Evolutionary conservation across 92 coral and sea anemone species (phyloP).

Genomic region (Heliopora coerulea): DNA sequence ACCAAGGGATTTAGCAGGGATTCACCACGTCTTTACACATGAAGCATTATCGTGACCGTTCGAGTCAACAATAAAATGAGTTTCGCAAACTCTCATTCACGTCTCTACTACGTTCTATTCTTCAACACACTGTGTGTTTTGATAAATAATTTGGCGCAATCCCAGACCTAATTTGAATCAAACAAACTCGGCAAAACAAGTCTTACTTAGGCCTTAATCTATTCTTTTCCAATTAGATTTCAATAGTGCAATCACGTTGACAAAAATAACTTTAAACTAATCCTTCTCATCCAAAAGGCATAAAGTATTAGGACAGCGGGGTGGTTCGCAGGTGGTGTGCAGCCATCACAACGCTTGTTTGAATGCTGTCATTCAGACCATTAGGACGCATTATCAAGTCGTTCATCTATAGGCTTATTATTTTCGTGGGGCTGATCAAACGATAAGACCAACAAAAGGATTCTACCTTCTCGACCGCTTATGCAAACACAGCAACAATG

Average conservation of each 20-base stretch:
- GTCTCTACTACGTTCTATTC: background rate
- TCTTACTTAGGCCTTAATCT: background rate
- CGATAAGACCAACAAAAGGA: constrained; percentile 26
- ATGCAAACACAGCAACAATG: constrained; percentile 40
- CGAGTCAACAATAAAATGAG: constrained; percentile 36
- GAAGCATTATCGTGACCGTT: background rate
- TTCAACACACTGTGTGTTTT: background rate
- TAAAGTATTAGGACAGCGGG: constrained; percentile 13
- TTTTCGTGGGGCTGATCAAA: constrained; percentile 29
- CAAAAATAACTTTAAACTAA: constrained; percentile 27
- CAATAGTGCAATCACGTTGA: constrained; percentile 1
- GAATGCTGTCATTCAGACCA: constrained; percentile 36
- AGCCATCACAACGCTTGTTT: constrained; percentile 17
- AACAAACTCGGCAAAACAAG: background rate
- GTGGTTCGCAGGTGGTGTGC: constrained; percentile 23
- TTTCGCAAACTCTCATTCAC: constrained; percentile 7
- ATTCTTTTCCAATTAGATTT: constrained; percentile 7
- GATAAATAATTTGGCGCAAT: constrained; percentile 4
- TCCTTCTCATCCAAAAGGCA: background rate
- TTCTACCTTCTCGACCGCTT: constrained; percentile 17
- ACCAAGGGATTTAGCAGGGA: too few species aligned
- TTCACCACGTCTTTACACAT: background rate
- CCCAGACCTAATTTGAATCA: constrained; percentile 27
- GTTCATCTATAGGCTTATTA: constrained; percentile 41
- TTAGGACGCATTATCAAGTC: constrained; percentile 34